Conservation (phyloP, 2,888 invertebrate genomes). For the Lasioglossum leucozonium region DNA sequence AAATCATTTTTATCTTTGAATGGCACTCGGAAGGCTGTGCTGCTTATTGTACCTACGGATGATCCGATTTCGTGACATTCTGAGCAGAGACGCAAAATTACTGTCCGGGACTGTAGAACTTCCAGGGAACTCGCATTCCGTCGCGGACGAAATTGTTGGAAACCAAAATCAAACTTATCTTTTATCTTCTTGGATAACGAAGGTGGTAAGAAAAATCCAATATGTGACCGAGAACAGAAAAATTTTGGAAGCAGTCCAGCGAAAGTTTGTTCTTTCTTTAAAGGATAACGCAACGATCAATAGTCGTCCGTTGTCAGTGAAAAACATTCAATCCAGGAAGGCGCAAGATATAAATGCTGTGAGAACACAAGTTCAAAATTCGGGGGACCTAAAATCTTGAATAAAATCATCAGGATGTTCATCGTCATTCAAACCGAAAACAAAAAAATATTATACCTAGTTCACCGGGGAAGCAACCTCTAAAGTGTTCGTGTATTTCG, state of each 20-base stretch:
- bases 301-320: too few species aligned
- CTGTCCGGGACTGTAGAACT: neutral
- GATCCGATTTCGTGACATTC: neutral
- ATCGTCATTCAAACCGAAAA: too few species aligned
- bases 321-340: neutral
- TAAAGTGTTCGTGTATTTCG: neutral
- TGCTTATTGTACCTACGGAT: neutral
- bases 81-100: neutral
- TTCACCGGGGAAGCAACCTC: neutral
- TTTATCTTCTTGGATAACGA: neutral
- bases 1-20: constrained; percentile 8
- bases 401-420: neutral
- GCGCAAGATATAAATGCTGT: too few species aligned
- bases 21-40: neutral
- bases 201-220: neutral
- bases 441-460: neutral
- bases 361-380: too few species aligned
- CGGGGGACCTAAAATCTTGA: neutral
- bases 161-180: neutral
- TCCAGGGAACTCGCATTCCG: neutral
- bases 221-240: neutral
- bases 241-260: neutral
- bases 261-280: neutral
- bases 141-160: neutral
- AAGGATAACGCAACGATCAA: neutral